Evolutionary conservation across 1,140 invertebrate species (phyloP), one percentile per base, ranked within the genome.

Genomic region (Subanguina moxae): DNA sequence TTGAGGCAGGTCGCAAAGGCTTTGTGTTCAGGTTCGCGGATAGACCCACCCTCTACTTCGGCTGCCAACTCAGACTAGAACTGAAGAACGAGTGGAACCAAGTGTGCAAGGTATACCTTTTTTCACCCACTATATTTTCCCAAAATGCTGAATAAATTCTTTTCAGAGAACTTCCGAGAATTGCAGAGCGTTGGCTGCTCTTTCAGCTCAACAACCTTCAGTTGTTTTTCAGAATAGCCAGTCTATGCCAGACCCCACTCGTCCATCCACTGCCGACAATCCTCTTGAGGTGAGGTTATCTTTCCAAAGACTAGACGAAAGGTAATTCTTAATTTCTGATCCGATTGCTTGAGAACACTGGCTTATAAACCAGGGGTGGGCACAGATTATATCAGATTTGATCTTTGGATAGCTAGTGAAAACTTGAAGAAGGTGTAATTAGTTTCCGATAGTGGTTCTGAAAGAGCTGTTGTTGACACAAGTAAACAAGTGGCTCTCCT

Each of bases 11-110:
- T 17, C 42, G 43, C 0, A 45, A 62, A 46, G 62, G 75, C 13
- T 61, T 57, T 43, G 75, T 76, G n/a, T 74, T 74, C 45, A 74
- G 77, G 63, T 76, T 77, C 32, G 72, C 72, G 1, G 72, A 74
- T 58, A 57, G 58, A 27, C 63, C 71, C 15, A 77, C 72, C 3
- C 57, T 74, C 21, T 74, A 66, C 42, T 74, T 74, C 23, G 45
- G 67, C 42, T 68, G 67, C 23, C 67, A 68, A 71, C 68, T 68
- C 38, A 65, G 67, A 13, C 58, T 68, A 9, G 65, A 68, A 58
- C 25, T 68, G 28, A 68, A 71, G 28, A 23, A 27, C n/a, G 62
- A 38, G 17, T 66, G 65, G 65, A 66, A 32, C 13, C 23, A 66
- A 30, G 23, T 25, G 11, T 58, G 57, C 30, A 21, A 30, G 30